Evolutionary conservation across 92 coral and sea anemone genomes (phyloP), one percentile per base, ranked within the genome.

Genomic region (Meandrina meandrites): DNA sequence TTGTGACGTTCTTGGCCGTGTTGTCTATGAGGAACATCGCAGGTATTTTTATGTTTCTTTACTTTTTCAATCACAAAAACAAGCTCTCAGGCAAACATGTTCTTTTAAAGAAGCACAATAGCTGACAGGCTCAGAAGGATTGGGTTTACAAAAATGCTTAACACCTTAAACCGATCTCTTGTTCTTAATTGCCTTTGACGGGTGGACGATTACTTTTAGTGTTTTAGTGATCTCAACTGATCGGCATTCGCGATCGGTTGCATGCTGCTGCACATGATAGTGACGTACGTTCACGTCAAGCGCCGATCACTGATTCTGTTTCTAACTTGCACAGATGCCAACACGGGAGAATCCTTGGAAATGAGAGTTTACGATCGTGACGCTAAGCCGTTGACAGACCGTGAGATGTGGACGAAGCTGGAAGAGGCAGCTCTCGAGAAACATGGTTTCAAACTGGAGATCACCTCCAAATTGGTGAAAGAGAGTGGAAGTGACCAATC

Each of bases 381-480:
- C 80, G 48, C 0, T 27, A 77, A 77, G 35, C n/a, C n/a, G n/a
- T n/a, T 54, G 30, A 14, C 80, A 21, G 31, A 27, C 54, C 24
- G 21, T 28, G 18, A 77, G 54, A 27, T 77, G 22, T 8, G 32
- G 80, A 5, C 1, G 6, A 77, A 48, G 58, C 0, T 77, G 28
- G 54, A 24, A 15, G 13, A 77, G 22, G 58, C 58, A 27, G 80
- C n/a, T 16, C 80, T 77, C 37, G 64, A 77, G 64, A 12, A 48
- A 47, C 80, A 77, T 77, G 80, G 62, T 16, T 77, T n/a, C 80
- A 77, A 77, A 30, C 53, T 21, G 60, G 80, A 77, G 19, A 54
- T 77, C 54, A 77, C 34, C 36, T 17, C 56, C 2, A 77, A 22
- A 27, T 5, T 48, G 31, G 30, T 24, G 71, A 66, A 14, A 9